A percentile compares a stretch with the other conserved stretches of the same genome.
Evolutionary conservation across 23 tunicate genomes (phyloP).

Genomic region (Clavelina lepadiformis): DNA sequence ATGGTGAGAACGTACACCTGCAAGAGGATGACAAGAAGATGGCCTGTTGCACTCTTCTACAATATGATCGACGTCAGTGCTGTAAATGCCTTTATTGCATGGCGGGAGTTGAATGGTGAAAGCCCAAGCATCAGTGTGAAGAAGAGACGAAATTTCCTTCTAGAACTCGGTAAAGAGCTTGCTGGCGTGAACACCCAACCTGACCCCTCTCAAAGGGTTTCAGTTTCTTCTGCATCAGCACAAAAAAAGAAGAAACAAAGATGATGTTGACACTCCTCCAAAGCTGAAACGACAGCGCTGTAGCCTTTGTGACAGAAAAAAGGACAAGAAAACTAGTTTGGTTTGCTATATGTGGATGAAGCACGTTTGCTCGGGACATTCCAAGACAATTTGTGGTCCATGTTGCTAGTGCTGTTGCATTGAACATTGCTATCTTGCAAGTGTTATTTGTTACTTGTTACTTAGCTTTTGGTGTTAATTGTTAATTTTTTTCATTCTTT

Average conservation of each 20-base stretch:
- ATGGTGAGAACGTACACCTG: slow-evolving; percentile 28
- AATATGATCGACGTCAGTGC: slow-evolving; percentile 20
- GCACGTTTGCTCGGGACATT: no score
- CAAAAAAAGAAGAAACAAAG: slow-evolving; percentile 7
- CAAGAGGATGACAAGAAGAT: slow-evolving; percentile 21
- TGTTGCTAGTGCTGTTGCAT: slow-evolving; percentile 3
- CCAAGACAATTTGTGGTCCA: slow-evolving; percentile 6
- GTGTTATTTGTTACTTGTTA: slow-evolving; percentile 7
- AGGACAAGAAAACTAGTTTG: slow-evolving; percentile 12
- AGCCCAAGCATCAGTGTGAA: slow-evolving; percentile 2
- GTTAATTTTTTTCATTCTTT: slow-evolving; percentile 2
- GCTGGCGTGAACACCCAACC: slow-evolving; percentile 20
- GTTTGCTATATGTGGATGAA: no score
- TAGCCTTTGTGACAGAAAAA: slow-evolving; percentile 14
- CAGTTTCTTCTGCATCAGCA: background rate
- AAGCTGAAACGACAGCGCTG: slow-evolving; percentile 11
- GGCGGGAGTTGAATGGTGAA: slow-evolving; percentile 2
- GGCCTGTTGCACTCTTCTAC: slow-evolving; percentile 26
- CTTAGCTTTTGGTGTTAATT: slow-evolving; percentile 3
- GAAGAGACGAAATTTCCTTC: slow-evolving; percentile 6
- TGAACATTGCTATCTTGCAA: slow-evolving; percentile 10
- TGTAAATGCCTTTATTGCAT: slow-evolving; percentile 12
- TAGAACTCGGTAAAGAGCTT: slow-evolving; percentile 20
- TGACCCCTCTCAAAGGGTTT: background rate
- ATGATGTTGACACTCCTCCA: slow-evolving; percentile 12